These are phyloP conservation scores for Gymnodraco acuticeps DNA, from an alignment of 2,797 vertebrate species.

Conservation along the genomic window DNA sequence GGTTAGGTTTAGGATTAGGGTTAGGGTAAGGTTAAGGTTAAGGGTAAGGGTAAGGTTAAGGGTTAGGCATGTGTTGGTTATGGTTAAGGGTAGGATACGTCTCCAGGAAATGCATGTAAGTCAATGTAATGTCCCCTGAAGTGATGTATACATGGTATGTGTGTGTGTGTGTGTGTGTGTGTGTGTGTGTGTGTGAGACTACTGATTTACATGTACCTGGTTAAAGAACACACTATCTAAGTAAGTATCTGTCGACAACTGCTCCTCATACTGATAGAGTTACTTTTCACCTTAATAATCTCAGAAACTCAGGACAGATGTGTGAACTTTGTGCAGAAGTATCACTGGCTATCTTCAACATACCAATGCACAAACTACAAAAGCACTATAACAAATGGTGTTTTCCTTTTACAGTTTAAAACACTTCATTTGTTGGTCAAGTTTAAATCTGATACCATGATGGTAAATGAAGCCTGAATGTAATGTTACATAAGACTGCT, in stretches of 20 bases:
- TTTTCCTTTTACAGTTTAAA: background rate
- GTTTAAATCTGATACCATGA: background rate
- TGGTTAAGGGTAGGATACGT: too few species aligned
- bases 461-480: background rate
- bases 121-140: too few species aligned
- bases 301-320: background rate
- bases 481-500: background rate
- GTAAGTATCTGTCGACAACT: too few species aligned
- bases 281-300: background rate
- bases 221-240: too few species aligned
- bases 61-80: too few species aligned
- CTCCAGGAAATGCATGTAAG: too few species aligned
- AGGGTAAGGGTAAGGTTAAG: too few species aligned
- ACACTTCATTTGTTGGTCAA: background rate
- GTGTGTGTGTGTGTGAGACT: too few species aligned
- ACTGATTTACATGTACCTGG: too few species aligned
- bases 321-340: background rate
- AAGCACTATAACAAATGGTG: background rate
- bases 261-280: background rate
- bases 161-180: too few species aligned
- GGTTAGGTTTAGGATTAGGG: too few species aligned
- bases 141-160: too few species aligned
- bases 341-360: background rate
- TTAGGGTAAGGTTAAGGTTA: rapidly evolving
- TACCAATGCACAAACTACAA: background rate